Percentiles rank a stretch among this genome's conserved stretches.
Conservation (phyloP, 2,888 invertebrate genomes). For the Nomada fucata region DNA sequence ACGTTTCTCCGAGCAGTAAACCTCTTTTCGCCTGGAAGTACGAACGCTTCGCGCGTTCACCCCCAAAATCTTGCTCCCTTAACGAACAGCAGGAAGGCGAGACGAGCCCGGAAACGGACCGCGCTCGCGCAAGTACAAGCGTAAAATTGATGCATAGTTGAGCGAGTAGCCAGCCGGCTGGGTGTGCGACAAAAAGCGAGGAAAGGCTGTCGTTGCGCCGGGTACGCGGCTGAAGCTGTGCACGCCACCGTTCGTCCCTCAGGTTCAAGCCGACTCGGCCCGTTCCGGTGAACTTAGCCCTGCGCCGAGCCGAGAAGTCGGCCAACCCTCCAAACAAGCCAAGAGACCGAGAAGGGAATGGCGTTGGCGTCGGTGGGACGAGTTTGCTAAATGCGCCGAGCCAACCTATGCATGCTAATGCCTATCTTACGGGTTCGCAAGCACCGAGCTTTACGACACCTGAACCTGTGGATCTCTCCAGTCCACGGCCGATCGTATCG, state of each 20-base stretch:
- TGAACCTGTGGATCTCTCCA: constrained; percentile 74
- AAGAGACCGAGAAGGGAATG: constrained; percentile 53
- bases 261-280: constrained; percentile 3
- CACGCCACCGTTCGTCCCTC: constrained; percentile 30
- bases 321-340: constrained; percentile 22
- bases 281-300: constrained; percentile 35
- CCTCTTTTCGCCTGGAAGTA: no score
- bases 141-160: constrained; percentile 73
- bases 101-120: constrained; percentile 27
- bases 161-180: constrained; percentile 62
- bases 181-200: constrained; percentile 65
- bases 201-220: constrained; percentile 43
- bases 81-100: constrained; percentile 6
- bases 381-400: constrained; percentile 78
- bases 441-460: constrained; percentile 74
- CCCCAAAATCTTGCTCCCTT: constrained; percentile 16
- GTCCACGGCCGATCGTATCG: constrained; percentile 61
- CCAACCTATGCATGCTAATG: constrained; percentile 82
- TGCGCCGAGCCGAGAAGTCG: constrained; percentile 33
- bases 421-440: constrained; percentile 74
- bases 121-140: constrained; percentile 55
- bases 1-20: no score
- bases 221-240: constrained; percentile 17
- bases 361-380: constrained; percentile 47
- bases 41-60: no score